Base-by-base conservation (phyloP, 2,113 vertebrate species). In the Agapornis roseicollis region DNA sequence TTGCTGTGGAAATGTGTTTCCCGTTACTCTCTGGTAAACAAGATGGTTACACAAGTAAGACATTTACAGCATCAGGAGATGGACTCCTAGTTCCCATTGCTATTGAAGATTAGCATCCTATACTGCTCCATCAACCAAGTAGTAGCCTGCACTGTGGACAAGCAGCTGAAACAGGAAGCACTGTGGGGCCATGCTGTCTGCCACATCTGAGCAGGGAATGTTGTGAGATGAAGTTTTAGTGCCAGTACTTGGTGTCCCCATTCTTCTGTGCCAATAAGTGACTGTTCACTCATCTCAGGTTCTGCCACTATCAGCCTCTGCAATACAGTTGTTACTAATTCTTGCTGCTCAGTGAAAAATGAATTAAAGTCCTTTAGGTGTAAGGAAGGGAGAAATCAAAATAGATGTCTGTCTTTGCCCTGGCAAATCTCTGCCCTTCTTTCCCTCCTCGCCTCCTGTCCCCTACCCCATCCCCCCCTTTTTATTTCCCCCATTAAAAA, bases 371-470 rank as follows among this genome's bases (percentile, higher is more conserved):
- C 76, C 86, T 94, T 70, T 44, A 77, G 76, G 42, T 6, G 14
- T 58, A 91, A 85, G 56, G 60, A 88, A 83, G 41, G 88, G 15
- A 88, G 70, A 90, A 91, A 95, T 93, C 42, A 60, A 81, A 88
- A 50, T 2, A 88, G 90, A 91, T 71, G 35, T 88, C 50, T 58
- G 70, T 66, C 88, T 91, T 96, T 90, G 90, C 85, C 85, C 79
- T 79, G 79, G 47, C 94, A 88, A 89, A 88, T 56, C 35, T 88
- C 73, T 93, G 44, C 23, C 88, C 78, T 94, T 77, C 28, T 86
- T 60, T 10, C 22, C 4, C 33, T 9, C 55, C 50, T 28, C 5
- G 3, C 25, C 24, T 6, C 44, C n/a, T n/a, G n/a, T n/a, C n/a
- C 44, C 44, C 8, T 4, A 8, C 9, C 50, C 8, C 27, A 7